Evolutionary conservation across 2,888 invertebrate species (phyloP).

Genomic region (Leucozona laternaria): DNA sequence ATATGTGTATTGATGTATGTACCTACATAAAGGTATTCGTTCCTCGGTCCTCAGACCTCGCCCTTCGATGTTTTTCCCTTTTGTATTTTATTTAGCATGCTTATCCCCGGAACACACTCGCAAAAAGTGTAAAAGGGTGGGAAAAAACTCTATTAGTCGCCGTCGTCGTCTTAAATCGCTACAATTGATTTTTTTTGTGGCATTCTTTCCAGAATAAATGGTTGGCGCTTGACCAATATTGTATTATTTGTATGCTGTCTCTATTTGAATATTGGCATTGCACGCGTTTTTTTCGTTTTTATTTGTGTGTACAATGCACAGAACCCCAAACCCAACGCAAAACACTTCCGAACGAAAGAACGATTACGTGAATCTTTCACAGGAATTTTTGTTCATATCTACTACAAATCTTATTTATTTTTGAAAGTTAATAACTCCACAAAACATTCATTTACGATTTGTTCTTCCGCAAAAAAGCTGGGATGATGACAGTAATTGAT

Average conservation of each 20-base stretch:
- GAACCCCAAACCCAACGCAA: no score
- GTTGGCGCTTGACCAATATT: neutral
- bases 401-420: no score
- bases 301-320: neutral
- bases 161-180: neutral
- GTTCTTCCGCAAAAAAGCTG: no score
- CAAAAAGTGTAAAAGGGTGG: neutral
- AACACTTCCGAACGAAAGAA: no score
- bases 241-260: neutral
- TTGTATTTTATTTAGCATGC: constrained; percentile 5
- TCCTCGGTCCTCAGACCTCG: neutral
- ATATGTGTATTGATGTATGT: neutral
- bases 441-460: no score
- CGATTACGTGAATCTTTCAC: no score
- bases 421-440: no score
- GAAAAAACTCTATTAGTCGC: neutral
- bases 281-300: neutral
- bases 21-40: neutral
- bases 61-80: neutral
- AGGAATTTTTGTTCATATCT: no score
- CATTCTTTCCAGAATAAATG: neutral
- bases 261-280: neutral
- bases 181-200: constrained; percentile 2
- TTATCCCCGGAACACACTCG: neutral
- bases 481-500: no score